phyloP scores from a whole-genome alignment of 2,113 vertebrate species.

The Actinemys pallida region DNA sequence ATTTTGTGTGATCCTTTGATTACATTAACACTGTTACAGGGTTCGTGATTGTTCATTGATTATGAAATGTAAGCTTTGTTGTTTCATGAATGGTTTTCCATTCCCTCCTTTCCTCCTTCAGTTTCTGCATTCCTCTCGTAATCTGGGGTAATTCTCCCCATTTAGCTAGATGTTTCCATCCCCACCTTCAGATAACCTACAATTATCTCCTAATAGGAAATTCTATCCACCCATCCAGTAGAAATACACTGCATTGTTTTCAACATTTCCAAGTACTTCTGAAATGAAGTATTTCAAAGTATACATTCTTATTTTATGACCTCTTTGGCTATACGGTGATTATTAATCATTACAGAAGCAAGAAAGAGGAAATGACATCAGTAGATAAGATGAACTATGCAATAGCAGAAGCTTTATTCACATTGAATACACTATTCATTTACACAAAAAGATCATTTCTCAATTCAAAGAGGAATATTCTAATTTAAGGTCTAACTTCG shows the following conservation, averaged over 20 bases:
- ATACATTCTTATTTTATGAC: conserved; percentile 70
- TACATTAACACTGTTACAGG: neutral
- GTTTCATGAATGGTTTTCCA: neutral
- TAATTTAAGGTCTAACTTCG: conserved; percentile 82
- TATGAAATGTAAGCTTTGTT: neutral
- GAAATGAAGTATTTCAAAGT: conserved; percentile 25
- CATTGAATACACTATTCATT: conserved; percentile 84
- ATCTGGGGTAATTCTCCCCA: neutral
- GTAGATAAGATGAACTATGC: conserved; percentile 73
- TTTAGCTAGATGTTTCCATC: conserved; percentile 37
- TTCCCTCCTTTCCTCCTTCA: neutral
- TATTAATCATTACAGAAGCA: conserved; percentile 76
- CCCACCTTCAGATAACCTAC: conserved; percentile 11
- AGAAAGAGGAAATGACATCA: conserved; percentile 82
- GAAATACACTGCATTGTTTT: conserved; percentile 34
- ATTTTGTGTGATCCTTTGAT: neutral
- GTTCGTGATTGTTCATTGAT: neutral
- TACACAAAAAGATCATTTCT: conserved; percentile 82
- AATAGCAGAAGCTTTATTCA: conserved; percentile 78
- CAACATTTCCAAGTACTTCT: conserved; percentile 26
- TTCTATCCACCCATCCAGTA: neutral
- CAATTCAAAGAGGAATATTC: conserved; percentile 81
- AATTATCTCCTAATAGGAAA: neutral
- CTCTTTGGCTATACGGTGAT: conserved; percentile 71
- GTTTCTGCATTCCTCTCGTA: neutral